phyloP scores from a whole-genome alignment of 2,888 invertebrate species.

The Xestia c-nigrum region DNA sequence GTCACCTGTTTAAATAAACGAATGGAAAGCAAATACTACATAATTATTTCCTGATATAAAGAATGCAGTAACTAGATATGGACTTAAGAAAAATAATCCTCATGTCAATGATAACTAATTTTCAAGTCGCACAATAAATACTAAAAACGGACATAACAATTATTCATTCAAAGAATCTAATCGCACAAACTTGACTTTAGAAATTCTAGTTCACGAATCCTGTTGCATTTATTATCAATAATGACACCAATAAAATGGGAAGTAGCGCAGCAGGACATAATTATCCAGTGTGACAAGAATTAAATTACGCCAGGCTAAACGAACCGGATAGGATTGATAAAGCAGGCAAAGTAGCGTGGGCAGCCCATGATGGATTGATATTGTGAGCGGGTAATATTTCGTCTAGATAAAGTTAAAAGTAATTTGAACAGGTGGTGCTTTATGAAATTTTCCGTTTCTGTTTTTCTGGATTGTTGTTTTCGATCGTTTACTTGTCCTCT shows the following conservation, averaged over 20 bases:
- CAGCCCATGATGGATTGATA: constrained; percentile 29
- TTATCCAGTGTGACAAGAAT: constrained; percentile 58
- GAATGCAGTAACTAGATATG: not conserved
- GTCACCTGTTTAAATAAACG: constrained; percentile 20
- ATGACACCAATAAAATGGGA: constrained; percentile 67
- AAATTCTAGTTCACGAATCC: constrained; percentile 62
- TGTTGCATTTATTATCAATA: constrained; percentile 65
- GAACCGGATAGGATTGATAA: constrained; percentile 63
- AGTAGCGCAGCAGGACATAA: constrained; percentile 67
- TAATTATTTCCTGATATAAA: constrained; percentile 22
- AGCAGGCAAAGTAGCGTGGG: constrained; percentile 50
- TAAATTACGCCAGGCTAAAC: constrained; percentile 51
- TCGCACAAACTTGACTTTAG: constrained; percentile 60
- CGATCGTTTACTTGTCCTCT: not conserved
- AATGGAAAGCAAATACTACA: constrained; percentile 16
- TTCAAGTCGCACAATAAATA: not conserved
- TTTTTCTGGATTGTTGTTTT: not conserved
- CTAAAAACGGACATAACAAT: not conserved
- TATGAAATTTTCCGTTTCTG: constrained; percentile 6
- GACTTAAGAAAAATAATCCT: not conserved
- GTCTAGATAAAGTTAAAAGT: constrained; percentile 28
- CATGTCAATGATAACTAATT: constrained; percentile 1
- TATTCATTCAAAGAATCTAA: constrained; percentile 23
- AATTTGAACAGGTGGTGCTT: constrained; percentile 40
- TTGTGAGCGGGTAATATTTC: constrained; percentile 15